Evolutionary conservation across 1,140 invertebrate genomes (phyloP).

Genomic region (Penaeus vannamei): DNA sequence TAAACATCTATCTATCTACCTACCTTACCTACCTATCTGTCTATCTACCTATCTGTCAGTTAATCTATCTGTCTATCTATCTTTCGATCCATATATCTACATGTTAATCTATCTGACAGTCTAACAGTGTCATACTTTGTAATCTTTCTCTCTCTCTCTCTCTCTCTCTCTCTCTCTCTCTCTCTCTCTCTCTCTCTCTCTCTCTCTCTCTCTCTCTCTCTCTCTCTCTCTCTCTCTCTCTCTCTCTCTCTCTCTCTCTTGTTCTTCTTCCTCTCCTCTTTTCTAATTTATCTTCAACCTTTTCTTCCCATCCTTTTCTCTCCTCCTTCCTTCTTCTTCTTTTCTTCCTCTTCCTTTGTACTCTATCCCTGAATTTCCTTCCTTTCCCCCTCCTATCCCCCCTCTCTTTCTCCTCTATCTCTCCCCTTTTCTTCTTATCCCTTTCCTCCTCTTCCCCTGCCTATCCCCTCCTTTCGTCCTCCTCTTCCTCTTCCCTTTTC

Average conservation of each 20-base stretch:
- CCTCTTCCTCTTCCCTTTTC: too few relatives aligned
- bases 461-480: background rate
- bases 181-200: background rate
- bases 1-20: too few relatives aligned
- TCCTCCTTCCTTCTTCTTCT: background rate
- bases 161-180: background rate
- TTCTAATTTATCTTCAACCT: background rate
- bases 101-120: too few relatives aligned
- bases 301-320: background rate
- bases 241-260: background rate
- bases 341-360: background rate
- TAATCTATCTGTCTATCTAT: too few relatives aligned
- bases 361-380: background rate
- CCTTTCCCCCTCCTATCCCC: background rate
- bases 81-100: too few relatives aligned
- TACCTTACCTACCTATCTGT: too few relatives aligned
- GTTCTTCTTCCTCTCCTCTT: background rate
- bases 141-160: too few relatives aligned
- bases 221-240: background rate
- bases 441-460: background rate
- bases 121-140: too few relatives aligned
- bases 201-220: background rate
- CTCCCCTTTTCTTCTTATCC: background rate
- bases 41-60: too few relatives aligned
- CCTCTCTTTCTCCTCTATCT: background rate